These are phyloP conservation scores for Sepiola atlantica DNA, from an alignment of 2,888 invertebrate species.

Conservation along the genomic window DNA sequence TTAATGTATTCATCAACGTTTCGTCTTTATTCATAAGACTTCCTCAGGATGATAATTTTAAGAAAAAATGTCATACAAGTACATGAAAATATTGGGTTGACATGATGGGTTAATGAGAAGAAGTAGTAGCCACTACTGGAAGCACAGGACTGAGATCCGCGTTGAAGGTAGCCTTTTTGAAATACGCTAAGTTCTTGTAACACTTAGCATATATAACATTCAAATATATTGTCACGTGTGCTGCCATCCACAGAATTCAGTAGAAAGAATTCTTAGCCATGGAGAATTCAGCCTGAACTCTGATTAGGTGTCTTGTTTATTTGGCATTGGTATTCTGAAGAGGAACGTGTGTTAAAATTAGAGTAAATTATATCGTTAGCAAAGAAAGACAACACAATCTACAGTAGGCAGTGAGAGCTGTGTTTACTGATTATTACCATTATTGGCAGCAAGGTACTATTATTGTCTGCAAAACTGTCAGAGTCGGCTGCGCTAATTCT, in stretches of 20 bases:
- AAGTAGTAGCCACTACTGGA: too few relatives aligned
- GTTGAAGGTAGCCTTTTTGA: too few relatives aligned
- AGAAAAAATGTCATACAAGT: too few relatives aligned
- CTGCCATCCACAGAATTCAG: not conserved
- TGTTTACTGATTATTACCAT: not conserved
- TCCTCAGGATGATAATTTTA: too few relatives aligned
- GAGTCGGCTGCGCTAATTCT: not conserved
- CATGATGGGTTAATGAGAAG: too few relatives aligned
- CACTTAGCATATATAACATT: not conserved
- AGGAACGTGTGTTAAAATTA: not conserved
- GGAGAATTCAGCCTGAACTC: not conserved
- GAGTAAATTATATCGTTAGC: not conserved
- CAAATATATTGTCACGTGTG: not conserved
- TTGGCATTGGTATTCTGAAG: not conserved
- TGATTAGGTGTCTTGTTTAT: not conserved
- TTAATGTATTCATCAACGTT: too few relatives aligned
- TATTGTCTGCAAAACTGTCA: not conserved
- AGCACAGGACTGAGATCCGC: too few relatives aligned
- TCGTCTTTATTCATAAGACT: too few relatives aligned
- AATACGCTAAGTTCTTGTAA: not conserved
- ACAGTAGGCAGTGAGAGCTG: slow-evolving; percentile 2
- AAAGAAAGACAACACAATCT: not conserved
- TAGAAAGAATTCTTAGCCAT: not conserved
- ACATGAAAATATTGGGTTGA: too few relatives aligned
- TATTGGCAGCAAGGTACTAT: not conserved